Percentiles rank a stretch among this genome's conserved stretches.
phyloP scores from a whole-genome alignment of 2,888 invertebrate genomes.

The Slavum lentiscoides region DNA sequence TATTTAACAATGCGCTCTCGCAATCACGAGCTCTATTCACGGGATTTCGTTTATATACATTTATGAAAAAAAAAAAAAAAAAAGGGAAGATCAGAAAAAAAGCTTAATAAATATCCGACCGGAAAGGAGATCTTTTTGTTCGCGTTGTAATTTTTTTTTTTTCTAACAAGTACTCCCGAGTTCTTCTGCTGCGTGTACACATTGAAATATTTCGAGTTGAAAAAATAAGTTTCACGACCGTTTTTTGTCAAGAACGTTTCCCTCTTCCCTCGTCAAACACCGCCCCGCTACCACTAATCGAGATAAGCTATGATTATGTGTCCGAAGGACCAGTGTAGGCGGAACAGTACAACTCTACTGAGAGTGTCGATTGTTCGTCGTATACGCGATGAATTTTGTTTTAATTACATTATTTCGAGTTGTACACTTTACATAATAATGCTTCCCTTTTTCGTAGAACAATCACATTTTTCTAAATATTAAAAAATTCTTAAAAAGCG shows the following conservation, averaged over 20 bases:
- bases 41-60: conserved; percentile 14
- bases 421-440: no score
- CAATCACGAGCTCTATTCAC: conserved; percentile 50
- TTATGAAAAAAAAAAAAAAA: conserved; percentile 11
- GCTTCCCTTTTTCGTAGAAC: no score
- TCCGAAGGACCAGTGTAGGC: background rate
- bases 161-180: conserved; percentile 18
- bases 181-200: background rate
- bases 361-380: no score
- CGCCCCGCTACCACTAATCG: background rate
- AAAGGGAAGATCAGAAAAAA: conserved; percentile 12
- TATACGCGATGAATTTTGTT: no score
- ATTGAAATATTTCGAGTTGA: conserved; percentile 27
- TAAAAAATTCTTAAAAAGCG: no score
- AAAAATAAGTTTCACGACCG: conserved; percentile 34
- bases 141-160: conserved; percentile 22
- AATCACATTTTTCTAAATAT: no score
- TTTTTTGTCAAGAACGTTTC: background rate
- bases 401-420: no score
- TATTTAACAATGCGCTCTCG: conserved; percentile 49
- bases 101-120: conserved; percentile 50
- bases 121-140: conserved; percentile 48
- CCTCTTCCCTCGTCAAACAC: no score
- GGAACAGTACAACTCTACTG: no score
- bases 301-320: conserved; percentile 1